These are phyloP conservation scores for Ammodytes marinus DNA, from an alignment of 2,113 vertebrate genomes.

Conservation along the genomic window DNA sequence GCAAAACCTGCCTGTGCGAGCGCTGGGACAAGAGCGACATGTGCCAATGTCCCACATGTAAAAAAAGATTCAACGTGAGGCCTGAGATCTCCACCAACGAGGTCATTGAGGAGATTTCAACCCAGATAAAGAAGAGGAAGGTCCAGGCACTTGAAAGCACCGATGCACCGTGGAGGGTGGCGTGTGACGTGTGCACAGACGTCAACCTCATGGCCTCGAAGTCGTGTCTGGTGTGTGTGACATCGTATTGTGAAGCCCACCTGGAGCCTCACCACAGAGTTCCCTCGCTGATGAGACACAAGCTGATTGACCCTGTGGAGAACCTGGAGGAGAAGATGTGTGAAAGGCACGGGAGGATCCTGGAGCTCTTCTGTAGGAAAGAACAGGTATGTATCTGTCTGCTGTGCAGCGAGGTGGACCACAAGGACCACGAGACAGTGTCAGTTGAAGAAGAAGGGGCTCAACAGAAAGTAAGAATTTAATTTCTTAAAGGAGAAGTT, in stretches of 20 bases:
- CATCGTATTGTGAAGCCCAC: slow-evolving; percentile 81
- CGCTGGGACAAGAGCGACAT: slow-evolving; percentile 74
- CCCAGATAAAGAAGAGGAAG: slow-evolving; percentile 61
- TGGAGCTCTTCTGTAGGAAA: slow-evolving; percentile 76
- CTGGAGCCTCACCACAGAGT: slow-evolving; percentile 74
- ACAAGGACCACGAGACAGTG: slow-evolving; percentile 70
- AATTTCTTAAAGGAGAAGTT: not conserved
- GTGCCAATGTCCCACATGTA: slow-evolving; percentile 78
- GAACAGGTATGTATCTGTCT: slow-evolving; percentile 79
- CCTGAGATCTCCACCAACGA: slow-evolving; percentile 72
- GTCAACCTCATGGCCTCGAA: slow-evolving; percentile 69
- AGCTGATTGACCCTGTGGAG: slow-evolving; percentile 75
- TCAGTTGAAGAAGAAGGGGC: slow-evolving; percentile 74
- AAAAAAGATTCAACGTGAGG: slow-evolving; percentile 67
- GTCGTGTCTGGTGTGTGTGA: slow-evolving; percentile 79
- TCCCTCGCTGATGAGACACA: slow-evolving; percentile 70
- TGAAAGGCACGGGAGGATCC: slow-evolving; percentile 66
- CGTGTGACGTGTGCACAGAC: slow-evolving; percentile 76
- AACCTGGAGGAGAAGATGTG: slow-evolving; percentile 79
- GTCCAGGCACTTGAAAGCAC: not conserved
- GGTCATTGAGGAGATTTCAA: slow-evolving; percentile 77
- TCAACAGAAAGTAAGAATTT: slow-evolving; percentile 54
- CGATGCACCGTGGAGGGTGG: slow-evolving; percentile 23
- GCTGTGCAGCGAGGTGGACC: slow-evolving; percentile 74
- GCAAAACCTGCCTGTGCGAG: slow-evolving; percentile 75